A percentile compares a stretch with the other conserved stretches of the same genome.
These are phyloP conservation scores for Perca flavescens DNA, from an alignment of 2,113 vertebrate species.

Conservation along the genomic window DNA sequence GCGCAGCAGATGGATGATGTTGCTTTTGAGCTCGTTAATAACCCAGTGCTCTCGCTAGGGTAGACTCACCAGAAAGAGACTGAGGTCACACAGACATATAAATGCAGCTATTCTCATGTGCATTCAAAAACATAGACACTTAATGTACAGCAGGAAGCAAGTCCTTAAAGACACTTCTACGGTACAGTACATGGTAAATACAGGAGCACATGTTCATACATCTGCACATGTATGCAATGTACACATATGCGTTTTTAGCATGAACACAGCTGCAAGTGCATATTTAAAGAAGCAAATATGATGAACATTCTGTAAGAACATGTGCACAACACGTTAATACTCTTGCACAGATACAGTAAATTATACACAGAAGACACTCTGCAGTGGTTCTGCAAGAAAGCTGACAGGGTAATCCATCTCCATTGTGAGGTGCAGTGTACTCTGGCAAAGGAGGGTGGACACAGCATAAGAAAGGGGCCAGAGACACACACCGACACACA, in stretches of 20 bases:
- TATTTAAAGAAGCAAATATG: neutral
- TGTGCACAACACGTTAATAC: conserved; percentile 1
- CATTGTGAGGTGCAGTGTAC: conserved; percentile 52
- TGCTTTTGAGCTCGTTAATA: conserved; percentile 61
- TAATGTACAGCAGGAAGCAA: neutral
- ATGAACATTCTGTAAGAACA: neutral
- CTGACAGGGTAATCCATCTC: conserved; percentile 76
- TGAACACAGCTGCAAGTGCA: neutral
- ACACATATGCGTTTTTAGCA: neutral
- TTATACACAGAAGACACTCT: conserved; percentile 44
- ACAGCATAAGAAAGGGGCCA: conserved; percentile 32
- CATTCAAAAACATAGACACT: neutral
- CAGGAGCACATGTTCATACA: neutral
- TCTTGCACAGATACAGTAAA: conserved; percentile 30
- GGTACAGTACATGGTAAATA: neutral
- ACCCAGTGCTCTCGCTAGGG: conserved; percentile 39
- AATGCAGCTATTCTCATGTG: neutral
- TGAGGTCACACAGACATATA: neutral
- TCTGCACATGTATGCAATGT: neutral
- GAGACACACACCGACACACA: conserved; percentile 4
- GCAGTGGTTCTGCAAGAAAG: conserved; percentile 38
- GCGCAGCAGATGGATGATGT: conserved; percentile 51
- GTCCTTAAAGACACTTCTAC: neutral
- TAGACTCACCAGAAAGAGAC: conserved; percentile 37
- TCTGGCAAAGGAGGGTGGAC: conserved; percentile 44